Conservation (phyloP, 2,113 vertebrate species). For the Sisor rabdophorus region DNA sequence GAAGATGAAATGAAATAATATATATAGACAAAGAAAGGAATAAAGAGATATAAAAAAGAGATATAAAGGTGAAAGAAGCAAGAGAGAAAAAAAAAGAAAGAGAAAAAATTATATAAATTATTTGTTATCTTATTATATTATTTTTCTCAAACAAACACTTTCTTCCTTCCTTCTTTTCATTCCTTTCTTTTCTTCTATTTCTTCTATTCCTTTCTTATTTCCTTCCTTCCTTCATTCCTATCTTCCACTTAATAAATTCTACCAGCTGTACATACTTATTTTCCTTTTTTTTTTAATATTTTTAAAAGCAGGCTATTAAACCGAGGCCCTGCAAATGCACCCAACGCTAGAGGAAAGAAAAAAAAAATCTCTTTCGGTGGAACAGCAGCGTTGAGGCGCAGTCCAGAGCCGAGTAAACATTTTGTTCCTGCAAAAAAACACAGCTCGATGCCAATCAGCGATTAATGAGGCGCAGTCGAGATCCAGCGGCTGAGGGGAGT, state of each 20-base stretch:
- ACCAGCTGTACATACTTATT: not conserved
- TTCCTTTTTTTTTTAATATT: not conserved
- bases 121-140: not conserved
- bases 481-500: slow-evolving; percentile 74
- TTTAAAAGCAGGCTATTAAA: not conserved
- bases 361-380: slow-evolving; percentile 46
- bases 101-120: too few relatives aligned
- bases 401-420: slow-evolving; percentile 72
- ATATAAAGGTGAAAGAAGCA: too few relatives aligned
- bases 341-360: slow-evolving; percentile 49
- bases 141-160: too few relatives aligned
- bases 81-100: too few relatives aligned
- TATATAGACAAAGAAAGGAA: too few relatives aligned
- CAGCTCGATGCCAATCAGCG: slow-evolving; percentile 77
- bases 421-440: slow-evolving; percentile 66
- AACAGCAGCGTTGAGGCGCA: slow-evolving; percentile 62
- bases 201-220: not conserved
- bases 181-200: too few relatives aligned
- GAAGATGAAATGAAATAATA: too few relatives aligned
- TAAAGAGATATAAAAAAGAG: too few relatives aligned
- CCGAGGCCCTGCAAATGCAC: slow-evolving; percentile 34
- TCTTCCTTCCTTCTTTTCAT: not conserved
- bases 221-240: not conserved
- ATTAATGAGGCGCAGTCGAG: slow-evolving; percentile 77
- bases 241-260: not conserved